Evolutionary conservation across 2,888 invertebrate genomes (phyloP).

Genomic region (Urechis unicinctus): DNA sequence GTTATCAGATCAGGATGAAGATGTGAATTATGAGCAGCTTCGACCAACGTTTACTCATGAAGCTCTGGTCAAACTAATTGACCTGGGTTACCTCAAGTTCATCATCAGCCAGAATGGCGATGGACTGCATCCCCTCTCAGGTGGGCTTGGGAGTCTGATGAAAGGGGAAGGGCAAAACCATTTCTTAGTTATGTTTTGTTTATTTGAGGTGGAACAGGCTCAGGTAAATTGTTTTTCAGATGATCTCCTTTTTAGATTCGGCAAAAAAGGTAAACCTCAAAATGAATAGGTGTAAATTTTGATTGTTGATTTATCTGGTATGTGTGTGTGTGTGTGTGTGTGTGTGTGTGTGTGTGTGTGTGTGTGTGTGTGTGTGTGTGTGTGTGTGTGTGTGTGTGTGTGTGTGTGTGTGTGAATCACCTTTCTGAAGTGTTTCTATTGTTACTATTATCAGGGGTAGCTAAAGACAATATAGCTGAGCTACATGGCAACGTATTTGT

Average conservation of each 20-base stretch:
- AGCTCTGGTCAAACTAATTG: conserved; percentile 28
- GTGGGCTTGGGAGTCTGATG: no score
- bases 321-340: conserved; percentile 3
- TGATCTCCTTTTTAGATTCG: no score
- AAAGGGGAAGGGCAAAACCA: no score
- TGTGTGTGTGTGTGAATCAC: background rate
- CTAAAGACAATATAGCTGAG: conserved; percentile 27
- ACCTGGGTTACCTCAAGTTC: conserved; percentile 26
- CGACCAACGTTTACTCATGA: conserved; percentile 42
- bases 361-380: conserved; percentile 2
- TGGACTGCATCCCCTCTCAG: conserved; percentile 29
- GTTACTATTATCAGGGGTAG: conserved; percentile 13
- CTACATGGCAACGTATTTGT: conserved; percentile 34
- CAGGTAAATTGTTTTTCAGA: no score
- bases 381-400: conserved; percentile 1
- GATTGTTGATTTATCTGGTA: no score
- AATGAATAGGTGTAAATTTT: no score
- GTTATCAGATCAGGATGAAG: conserved; percentile 17
- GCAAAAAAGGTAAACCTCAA: no score
- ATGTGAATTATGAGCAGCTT: conserved; percentile 33
- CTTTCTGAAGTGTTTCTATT: no score
- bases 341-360: conserved; percentile 1
- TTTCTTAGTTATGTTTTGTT: background rate
- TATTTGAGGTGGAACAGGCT: no score
- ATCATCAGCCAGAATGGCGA: conserved; percentile 42